Evolutionary conservation across 2,888 invertebrate genomes (phyloP), one percentile per base, ranked within the genome.

Genomic region (Chelonus formosanus): DNA sequence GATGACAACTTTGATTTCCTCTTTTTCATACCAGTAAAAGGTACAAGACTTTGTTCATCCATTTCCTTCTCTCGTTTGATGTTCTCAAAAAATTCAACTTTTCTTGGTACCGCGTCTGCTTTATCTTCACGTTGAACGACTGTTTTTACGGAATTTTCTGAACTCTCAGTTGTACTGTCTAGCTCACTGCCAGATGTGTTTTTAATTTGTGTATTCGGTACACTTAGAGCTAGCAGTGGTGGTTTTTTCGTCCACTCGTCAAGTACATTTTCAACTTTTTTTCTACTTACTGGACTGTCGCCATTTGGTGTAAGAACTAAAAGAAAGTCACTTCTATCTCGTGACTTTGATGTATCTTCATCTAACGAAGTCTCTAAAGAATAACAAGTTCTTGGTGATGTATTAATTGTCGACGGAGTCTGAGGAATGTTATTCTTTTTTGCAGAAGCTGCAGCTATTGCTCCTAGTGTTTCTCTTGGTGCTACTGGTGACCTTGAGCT

Each of bases 61-160:
- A 1, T 44, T 3, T 53, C 5, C 20, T 61, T 53, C 44, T 52
- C 44, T 10, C 36, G 34, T 72, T 88, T 88, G 0, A 89, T 89
- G 3, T 89, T 90, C 83, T 94, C 94, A 79, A 93, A 94, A 84
- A 92, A 94, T 80, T 92, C 90, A 0, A 94, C 91, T 82, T 91
- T 94, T 75, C 89, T 89, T 65, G 89, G 88, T 0, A 92, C 89
- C 72, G 89, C 89, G 66, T 90, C 89, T 69, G 87, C 88, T 3
- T 86, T 86, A 4, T 40, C 32, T 5, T 85, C 87, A 48, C 87
- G 86, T 71, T 87, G 88, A 62, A 92, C 89, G 0, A 91, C 91
- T 0, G 92, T 92, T 81, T 86, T 89, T 54, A 89, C 88, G 0
- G 92, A 92, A 53, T 90, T 87, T 75, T 92, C 92, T 0, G 92